phyloP scores from a whole-genome alignment of 2,113 vertebrate species.

The Hyla sarda region DNA sequence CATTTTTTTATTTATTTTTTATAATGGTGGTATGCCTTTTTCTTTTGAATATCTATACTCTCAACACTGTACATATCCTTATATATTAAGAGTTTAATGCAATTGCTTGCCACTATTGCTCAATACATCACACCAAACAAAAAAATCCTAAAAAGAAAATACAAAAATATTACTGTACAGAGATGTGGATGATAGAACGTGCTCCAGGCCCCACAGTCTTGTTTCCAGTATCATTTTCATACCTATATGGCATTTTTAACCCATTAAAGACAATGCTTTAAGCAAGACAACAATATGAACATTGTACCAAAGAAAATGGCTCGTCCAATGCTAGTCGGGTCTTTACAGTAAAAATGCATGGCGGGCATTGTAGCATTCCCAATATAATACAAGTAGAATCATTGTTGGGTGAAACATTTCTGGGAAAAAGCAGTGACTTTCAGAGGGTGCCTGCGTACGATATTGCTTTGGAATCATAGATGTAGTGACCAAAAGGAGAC shows the following conservation, averaged over 20 bases:
- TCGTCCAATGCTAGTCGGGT: not conserved
- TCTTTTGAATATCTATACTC: not conserved
- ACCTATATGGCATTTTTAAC: not conserved
- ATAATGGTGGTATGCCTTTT: not conserved
- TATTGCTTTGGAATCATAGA: conserved; percentile 22
- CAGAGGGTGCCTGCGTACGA: not conserved
- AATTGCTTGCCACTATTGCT: conserved; percentile 21
- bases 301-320: not conserved
- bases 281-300: not conserved
- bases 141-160: conserved; percentile 1
- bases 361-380: too few species aligned
- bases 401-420: not conserved
- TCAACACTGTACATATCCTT: conserved; percentile 29
- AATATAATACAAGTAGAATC: not conserved
- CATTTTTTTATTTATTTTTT: not conserved
- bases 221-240: not conserved
- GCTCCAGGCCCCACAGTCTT: not conserved
- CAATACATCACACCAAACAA: not conserved
- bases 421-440: not conserved
- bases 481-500: not conserved
- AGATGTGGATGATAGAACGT: not conserved
- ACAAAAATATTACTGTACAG: conserved; percentile 20
- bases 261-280: not conserved
- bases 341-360: not conserved
- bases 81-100: conserved; percentile 12